Percentiles rank a stretch among this genome's conserved stretches.
These are phyloP conservation scores for Gnatocerus cornutus DNA, from an alignment of 2,888 invertebrate genomes.

Conservation along the genomic window DNA sequence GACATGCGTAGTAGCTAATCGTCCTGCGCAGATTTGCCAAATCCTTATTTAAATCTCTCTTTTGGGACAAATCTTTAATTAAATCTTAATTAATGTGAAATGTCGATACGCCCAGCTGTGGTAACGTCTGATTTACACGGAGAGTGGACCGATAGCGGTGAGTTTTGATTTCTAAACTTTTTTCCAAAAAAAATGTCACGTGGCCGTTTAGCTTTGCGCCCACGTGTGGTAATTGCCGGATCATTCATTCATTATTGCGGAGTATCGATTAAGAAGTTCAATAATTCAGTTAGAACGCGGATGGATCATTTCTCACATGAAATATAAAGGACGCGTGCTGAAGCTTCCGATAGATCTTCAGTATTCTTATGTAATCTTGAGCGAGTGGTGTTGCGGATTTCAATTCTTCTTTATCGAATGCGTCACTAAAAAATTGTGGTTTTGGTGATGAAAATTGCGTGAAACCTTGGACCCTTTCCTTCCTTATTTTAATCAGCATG, in stretches of 20 bases:
- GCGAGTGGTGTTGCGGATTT: constrained; percentile 13
- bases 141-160: no score
- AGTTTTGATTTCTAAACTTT: no score
- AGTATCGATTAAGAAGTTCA: constrained; percentile 36
- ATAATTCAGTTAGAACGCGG: constrained; percentile 32
- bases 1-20: no score
- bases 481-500: constrained; percentile 10
- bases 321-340: constrained; percentile 36
- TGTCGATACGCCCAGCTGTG: no score
- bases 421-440: background rate
- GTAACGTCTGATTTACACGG: no score
- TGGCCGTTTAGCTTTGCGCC: background rate
- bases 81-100: no score
- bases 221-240: background rate
- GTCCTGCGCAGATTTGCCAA: no score
- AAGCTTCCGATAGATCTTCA: background rate
- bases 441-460: background rate
- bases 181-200: no score
- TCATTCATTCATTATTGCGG: constrained; percentile 16
- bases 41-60: no score
- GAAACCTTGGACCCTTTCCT: constrained; percentile 40
- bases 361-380: constrained; percentile 23
- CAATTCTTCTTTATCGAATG: background rate
- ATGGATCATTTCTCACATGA: constrained; percentile 48
- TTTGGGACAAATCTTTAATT: no score